These are phyloP conservation scores for Aphaenogaster floridana DNA, from an alignment of 1,140 invertebrate genomes.

Conservation along the genomic window DNA sequence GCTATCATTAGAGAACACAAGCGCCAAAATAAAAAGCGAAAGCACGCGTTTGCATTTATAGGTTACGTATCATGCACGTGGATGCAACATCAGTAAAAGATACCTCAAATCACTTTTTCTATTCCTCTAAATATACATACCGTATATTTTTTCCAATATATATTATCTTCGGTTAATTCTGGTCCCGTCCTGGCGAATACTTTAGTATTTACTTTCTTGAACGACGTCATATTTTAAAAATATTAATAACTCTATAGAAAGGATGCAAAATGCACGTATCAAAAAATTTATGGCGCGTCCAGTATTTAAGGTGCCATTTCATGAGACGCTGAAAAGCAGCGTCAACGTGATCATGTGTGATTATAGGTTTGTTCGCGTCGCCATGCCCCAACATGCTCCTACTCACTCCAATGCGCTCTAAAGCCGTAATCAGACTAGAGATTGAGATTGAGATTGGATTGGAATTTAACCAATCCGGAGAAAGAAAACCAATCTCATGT, in stretches of 20 bases:
- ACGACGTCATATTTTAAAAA: conserved; percentile 86
- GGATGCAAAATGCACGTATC: no score
- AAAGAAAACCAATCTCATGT: no score
- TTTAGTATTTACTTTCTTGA: conserved; percentile 92
- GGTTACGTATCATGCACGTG: conserved; percentile 73
- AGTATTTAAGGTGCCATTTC: no score
- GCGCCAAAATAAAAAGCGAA: background rate
- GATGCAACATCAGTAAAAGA: conserved; percentile 5
- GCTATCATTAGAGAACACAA: background rate
- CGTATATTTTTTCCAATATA: conserved; percentile 95
- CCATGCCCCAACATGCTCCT: no score
- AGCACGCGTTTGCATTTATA: conserved; percentile 12
- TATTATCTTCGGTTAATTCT: conserved; percentile 91
- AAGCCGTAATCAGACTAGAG: no score
- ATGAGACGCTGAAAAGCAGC: no score
- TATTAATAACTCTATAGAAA: background rate
- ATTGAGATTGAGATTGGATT: no score
- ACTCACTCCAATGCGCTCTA: no score
- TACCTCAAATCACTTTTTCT: background rate
- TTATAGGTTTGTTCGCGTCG: no score
- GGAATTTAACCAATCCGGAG: no score
- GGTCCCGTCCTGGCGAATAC: conserved; percentile 90
- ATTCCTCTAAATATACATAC: conserved; percentile 86
- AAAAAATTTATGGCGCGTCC: no score
- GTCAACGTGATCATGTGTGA: no score